Evolutionary conservation across 2,113 vertebrate genomes (phyloP).

Genomic region (Riparia riparia): DNA sequence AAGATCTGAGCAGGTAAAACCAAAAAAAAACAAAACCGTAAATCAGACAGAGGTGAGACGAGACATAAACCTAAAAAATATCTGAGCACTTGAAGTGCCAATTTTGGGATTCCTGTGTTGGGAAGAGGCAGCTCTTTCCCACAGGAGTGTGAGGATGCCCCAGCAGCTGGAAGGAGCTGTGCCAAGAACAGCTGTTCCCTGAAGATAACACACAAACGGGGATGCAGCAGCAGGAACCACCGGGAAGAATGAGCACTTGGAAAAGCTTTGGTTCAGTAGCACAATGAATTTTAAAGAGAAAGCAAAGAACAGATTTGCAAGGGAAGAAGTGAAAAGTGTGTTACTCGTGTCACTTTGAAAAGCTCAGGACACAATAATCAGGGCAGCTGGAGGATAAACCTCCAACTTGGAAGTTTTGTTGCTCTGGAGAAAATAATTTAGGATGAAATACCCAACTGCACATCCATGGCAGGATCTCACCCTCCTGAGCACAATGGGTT

Average conservation of each 20-base stretch:
- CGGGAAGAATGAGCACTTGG: accelerated
- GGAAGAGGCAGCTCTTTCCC: not conserved
- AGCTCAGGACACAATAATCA: not conserved
- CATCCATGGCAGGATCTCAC: not conserved
- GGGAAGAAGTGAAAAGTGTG: not conserved
- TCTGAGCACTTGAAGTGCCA: accelerated
- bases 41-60: not conserved
- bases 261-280: not conserved
- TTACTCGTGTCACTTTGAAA: not conserved
- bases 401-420: not conserved
- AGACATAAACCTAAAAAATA: not conserved
- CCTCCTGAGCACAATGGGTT: accelerated
- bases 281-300: not conserved
- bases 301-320: not conserved
- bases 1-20: not conserved
- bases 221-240: not conserved
- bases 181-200: accelerated
- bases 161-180: not conserved
- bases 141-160: not conserved
- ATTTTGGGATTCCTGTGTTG: not conserved
- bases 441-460: not conserved
- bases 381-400: not conserved
- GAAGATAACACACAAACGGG: not conserved
- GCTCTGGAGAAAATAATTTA: not conserved
- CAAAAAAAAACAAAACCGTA: not conserved